Evolutionary conservation across 92 coral and sea anemone species (phyloP).

Genomic region (Phenganax stokvisi): DNA sequence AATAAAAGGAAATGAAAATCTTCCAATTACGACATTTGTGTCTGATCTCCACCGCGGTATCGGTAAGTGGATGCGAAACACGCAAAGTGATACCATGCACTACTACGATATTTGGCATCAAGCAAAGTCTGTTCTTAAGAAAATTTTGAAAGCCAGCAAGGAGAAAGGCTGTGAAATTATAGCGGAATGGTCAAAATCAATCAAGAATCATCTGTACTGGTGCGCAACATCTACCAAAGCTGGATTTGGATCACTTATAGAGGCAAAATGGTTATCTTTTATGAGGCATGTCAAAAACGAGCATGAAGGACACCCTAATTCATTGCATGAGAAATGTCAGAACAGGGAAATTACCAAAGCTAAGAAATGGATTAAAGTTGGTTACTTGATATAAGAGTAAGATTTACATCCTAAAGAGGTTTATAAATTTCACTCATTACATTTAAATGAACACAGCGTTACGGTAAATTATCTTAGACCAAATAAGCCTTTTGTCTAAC

Average conservation of each 20-base stretch:
- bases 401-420: no score
- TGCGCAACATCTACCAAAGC: no score
- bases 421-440: background rate
- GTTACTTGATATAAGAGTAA: background rate
- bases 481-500: no score
- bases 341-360: background rate
- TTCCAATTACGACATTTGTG: conserved; percentile 13
- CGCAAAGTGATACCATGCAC: conserved; percentile 1
- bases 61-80: conserved; percentile 30
- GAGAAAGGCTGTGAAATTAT: no score
- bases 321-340: background rate
- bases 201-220: no score
- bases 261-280: background rate
- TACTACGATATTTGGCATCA: conserved; percentile 45
- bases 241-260: no score
- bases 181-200: no score
- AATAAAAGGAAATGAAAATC: background rate
- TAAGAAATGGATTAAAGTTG: background rate
- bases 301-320: background rate
- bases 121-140: conserved; percentile 28
- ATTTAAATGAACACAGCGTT: background rate
- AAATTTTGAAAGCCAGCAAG: no score
- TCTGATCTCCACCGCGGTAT: conserved; percentile 27
- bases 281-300: background rate
- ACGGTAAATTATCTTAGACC: background rate